Evolutionary conservation across 2,888 invertebrate species (phyloP), one percentile per base, ranked within the genome.

Genomic region (Lasioglossum lativentre): DNA sequence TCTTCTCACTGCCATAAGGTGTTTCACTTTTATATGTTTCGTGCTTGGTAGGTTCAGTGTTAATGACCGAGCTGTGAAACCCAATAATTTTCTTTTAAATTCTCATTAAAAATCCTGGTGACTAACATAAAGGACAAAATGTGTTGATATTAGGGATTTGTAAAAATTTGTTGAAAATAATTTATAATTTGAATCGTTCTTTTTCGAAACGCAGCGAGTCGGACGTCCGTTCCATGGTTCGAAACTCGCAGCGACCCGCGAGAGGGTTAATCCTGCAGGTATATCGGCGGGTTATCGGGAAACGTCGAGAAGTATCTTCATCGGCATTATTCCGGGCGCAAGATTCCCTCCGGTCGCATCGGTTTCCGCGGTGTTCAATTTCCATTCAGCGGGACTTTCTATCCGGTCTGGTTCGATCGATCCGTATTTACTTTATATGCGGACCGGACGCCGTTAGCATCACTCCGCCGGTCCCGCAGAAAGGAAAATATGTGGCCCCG

Each of bases 401-500:
- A 56, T 47, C 68, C 45, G 16, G 27, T 19, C 30, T 16, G 30
- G 63, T 30, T 45, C 30, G 23, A 42, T 45, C 23, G 38, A 27
- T 19, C 42, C 42, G 42, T 66, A 68, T 66, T 68, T 76, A 47
- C 76, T 76, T 76, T 47, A 66, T 45, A 68, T n/a, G 38, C 66
- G 45, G 45, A 34, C 45, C 75, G 75, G 56, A 42, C 59, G 63
- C 63, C 75, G 75, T 63, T 75, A 75, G 19, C 42, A 59, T 75
- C 75, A 63, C 19, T 30, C 34, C 45, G n/a, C 30, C 34, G 63
- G 34, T 63, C 56, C 59, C 71, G n/a, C n/a, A 52, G 38, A 72
- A 78, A 83, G 72, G 84, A 75, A 85, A 85, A 78, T 78, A 66
- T 45, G 52, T 66, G 40, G 6, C 38, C 63, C 78, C n/a, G 85